phyloP scores from a whole-genome alignment of 2,113 vertebrate species.

The Danionella cerebrum region DNA sequence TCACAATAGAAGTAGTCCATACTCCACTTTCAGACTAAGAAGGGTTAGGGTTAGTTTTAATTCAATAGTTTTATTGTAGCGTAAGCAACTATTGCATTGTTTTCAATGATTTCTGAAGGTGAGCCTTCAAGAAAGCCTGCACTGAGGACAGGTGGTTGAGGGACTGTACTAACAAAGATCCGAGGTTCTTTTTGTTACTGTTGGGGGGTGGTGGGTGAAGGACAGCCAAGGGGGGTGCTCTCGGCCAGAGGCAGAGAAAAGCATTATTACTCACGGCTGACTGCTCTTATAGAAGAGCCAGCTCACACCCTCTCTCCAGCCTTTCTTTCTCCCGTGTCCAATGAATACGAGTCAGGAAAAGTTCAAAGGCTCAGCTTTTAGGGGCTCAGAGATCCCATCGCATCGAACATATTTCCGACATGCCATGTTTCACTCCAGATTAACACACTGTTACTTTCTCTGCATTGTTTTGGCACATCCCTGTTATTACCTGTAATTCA shows the following conservation, averaged over 20 bases:
- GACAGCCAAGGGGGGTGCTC: conserved; percentile 9
- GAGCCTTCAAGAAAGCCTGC: neutral
- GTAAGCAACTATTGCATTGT: too few species aligned
- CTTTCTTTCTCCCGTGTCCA: conserved; percentile 19
- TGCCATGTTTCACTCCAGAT: conserved; percentile 11
- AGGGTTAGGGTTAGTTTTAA: too few species aligned
- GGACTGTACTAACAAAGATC: conserved; percentile 26
- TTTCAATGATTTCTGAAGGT: conserved; percentile 29
- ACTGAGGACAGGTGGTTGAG: conserved; percentile 27
- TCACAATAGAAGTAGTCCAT: too few species aligned
- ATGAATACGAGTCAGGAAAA: conserved; percentile 32
- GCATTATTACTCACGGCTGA: conserved; percentile 40
- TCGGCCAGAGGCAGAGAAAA: conserved; percentile 36
- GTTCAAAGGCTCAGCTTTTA: conserved; percentile 34
- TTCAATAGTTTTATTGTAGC: too few species aligned
- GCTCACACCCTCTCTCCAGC: conserved; percentile 23
- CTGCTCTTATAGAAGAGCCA: conserved; percentile 36
- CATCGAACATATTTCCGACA: conserved; percentile 19
- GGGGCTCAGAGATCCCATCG: neutral
- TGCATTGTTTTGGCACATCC: too few species aligned
- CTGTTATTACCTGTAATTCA: too few species aligned
- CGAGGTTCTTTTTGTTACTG: conserved; percentile 14
- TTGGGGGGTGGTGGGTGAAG: conserved; percentile 14
- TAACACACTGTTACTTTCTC: neutral
- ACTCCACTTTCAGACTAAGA: too few species aligned